Base-by-base conservation (phyloP, 2,113 vertebrate genomes). In the Gavia stellata region DNA sequence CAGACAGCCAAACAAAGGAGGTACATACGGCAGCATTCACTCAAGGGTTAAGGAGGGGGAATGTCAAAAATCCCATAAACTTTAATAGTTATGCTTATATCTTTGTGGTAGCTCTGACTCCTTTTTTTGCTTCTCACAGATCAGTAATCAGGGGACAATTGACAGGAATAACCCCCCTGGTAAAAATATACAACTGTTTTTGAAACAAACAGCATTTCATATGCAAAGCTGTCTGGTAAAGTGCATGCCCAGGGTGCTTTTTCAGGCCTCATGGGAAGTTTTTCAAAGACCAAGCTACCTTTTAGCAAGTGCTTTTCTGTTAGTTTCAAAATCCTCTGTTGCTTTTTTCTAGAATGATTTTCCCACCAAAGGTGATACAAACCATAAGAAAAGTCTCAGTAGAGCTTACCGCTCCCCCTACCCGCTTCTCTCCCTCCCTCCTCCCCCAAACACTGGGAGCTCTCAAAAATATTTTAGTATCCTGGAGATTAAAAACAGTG, bases 151-250 rank as follows among this genome's bases (percentile, higher is more conserved):
- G 49, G 81, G 84, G 78, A 55, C 53, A 73, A 81, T 18, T 95
- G 59, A 58, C 78, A 70, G 86, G 73, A 94, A 87, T 90, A 91
- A 82, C 52, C 53, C 63, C 28, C 28, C 55, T 63, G 71, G 70
- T 90, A 71, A 93, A 97, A 96, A 82, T 82, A 66, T 4, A 17
- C 65, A 50, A 9, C 52, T 25, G 26, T 53, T 72, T 82, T 62
- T 80, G 88, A 94, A 91, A 67, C 58, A 61, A 85, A 47, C 58
- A 81, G 65, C 44, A 14, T 73, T 94, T 82, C 33, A 31, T 81
- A 86, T 96, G 91, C 93, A 95, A 95, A 96, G 45, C 78, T 91
- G 58, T 56, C 66, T 88, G 81, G 58, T 92, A 68, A 86, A 65
- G 77, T 55, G 38, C 26, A 15, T 73, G 63, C 73, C 62, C 45